A percentile compares a stretch with the other conserved stretches of the same genome.
These are phyloP conservation scores for Hedya salicella DNA, from an alignment of 2,888 invertebrate genomes.

Conservation along the genomic window DNA sequence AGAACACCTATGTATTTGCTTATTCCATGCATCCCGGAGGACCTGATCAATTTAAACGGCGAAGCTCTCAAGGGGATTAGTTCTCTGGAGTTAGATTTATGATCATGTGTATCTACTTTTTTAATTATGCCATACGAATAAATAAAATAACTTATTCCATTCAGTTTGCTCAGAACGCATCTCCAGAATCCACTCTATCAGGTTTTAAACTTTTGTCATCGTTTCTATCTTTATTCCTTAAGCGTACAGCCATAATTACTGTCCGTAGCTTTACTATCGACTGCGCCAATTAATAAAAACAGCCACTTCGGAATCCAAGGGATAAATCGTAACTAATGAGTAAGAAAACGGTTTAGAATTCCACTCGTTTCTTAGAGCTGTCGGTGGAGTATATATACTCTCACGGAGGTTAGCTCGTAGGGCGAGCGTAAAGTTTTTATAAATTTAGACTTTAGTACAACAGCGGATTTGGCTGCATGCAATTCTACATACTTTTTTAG, in stretches of 20 bases:
- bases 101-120: too few species aligned
- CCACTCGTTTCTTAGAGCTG: constrained; percentile 29
- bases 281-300: constrained; percentile 26
- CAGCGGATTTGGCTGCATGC: too few species aligned
- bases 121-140: too few species aligned
- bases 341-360: constrained; percentile 36
- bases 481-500: too few species aligned
- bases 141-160: too few species aligned
- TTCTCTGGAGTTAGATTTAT: too few species aligned
- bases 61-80: too few species aligned
- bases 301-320: constrained; percentile 16
- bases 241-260: constrained; percentile 27
- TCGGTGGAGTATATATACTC: constrained; percentile 25
- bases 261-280: constrained; percentile 19
- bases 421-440: neutral
- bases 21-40: too few species aligned
- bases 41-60: too few species aligned
- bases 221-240: constrained; percentile 28
- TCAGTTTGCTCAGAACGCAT: too few species aligned
- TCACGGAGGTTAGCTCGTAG: neutral
- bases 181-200: neutral
- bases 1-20: too few species aligned
- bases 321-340: constrained; percentile 40
- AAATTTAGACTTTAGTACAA: too few species aligned
- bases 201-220: constrained; percentile 16